Evolutionary conservation across 1,140 invertebrate genomes (phyloP).

Genomic region (Caerostris darwini): DNA sequence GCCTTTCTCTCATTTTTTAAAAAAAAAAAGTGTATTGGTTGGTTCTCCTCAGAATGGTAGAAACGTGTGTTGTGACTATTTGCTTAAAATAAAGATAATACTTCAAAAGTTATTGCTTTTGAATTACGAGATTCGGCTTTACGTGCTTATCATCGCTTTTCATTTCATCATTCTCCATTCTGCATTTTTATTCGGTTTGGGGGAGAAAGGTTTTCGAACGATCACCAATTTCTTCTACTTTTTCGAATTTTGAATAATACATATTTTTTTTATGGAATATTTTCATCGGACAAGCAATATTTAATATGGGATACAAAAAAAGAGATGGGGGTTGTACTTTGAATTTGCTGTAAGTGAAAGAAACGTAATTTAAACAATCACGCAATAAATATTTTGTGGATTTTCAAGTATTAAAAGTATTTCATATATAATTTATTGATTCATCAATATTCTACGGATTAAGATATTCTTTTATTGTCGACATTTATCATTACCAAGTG

Average conservation of each 20-base stretch:
- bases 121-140: neutral
- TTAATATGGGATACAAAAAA: neutral
- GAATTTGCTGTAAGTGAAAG: too few species aligned
- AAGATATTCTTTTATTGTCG: too few species aligned
- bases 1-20: too few species aligned
- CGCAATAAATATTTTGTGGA: too few species aligned
- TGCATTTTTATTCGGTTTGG: neutral
- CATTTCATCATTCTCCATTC: neutral
- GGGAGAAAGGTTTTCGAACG: neutral
- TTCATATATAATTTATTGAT: too few species aligned
- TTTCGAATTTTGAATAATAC: neutral
- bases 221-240: neutral
- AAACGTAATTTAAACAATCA: too few species aligned
- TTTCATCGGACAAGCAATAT: neutral
- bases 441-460: too few species aligned
- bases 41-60: neutral
- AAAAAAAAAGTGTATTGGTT: too few species aligned
- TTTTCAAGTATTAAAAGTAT: too few species aligned
- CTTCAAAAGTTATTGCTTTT: neutral
- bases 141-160: conserved; percentile 21
- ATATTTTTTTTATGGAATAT: neutral
- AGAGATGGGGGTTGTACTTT: neutral
- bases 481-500: too few species aligned
- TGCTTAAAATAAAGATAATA: neutral
- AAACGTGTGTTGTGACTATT: conserved; percentile 24